A percentile compares a stretch with the other conserved stretches of the same genome.
These are phyloP conservation scores for Whitmania pigra DNA, from an alignment of 1,140 invertebrate genomes.

Conservation along the genomic window DNA sequence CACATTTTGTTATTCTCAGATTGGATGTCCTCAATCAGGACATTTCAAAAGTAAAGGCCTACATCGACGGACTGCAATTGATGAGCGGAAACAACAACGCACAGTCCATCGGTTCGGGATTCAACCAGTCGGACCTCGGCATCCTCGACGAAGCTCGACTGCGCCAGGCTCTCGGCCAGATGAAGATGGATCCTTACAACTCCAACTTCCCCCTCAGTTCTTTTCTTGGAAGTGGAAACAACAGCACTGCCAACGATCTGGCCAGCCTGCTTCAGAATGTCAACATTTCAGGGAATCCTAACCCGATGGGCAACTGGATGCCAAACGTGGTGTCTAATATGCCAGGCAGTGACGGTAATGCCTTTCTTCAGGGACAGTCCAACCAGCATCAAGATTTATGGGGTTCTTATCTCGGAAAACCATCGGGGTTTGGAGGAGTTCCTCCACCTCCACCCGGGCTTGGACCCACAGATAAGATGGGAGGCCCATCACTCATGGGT, in stretches of 20 bases:
- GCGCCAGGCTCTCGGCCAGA: not conserved
- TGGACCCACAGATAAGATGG: slow-evolving; percentile 3
- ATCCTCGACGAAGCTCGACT: not conserved
- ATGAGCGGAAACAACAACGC: not conserved
- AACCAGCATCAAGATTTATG: not conserved
- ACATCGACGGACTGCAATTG: not conserved
- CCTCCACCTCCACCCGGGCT: slow-evolving; percentile 17
- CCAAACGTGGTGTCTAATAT: not conserved
- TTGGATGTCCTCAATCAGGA: not conserved
- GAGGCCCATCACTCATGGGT: not conserved
- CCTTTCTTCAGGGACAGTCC: not conserved
- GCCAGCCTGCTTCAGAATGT: not conserved
- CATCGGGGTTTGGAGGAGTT: not conserved
- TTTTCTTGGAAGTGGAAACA: not conserved
- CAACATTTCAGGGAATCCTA: not conserved
- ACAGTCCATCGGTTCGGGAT: not conserved
- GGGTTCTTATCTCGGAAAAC: not conserved
- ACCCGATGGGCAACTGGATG: not conserved
- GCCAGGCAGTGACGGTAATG: not conserved
- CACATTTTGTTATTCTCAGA: not conserved
- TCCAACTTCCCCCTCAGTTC: not conserved
- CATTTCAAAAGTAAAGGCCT: not conserved
- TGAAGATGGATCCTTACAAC: not conserved
- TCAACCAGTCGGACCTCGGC: not conserved
- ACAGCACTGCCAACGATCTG: not conserved